Evolutionary conservation across 2,888 invertebrate genomes (phyloP).

Genomic region (Drosophila dives): DNA sequence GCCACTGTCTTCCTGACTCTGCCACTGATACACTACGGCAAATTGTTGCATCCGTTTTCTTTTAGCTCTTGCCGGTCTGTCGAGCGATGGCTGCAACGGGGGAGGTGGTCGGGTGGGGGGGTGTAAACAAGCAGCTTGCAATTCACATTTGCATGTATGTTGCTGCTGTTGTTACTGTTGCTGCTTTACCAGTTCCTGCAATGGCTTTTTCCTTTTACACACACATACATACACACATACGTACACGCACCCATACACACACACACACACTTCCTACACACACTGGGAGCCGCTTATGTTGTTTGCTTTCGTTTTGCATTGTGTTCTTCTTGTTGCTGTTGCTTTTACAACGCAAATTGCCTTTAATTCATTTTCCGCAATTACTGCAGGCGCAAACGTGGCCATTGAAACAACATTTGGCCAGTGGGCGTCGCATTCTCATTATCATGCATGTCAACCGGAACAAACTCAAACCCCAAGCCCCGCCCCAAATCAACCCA

Average conservation of each 20-base stretch:
- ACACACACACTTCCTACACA: slow-evolving; percentile 4
- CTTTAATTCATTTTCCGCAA: slow-evolving; percentile 75
- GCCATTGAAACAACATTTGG: slow-evolving; percentile 19
- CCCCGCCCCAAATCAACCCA: neutral
- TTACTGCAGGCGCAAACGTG: slow-evolving; percentile 54
- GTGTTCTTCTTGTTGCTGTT: slow-evolving; percentile 44
- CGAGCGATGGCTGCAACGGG: neutral
- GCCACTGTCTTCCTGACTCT: slow-evolving; percentile 31
- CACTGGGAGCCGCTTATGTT: slow-evolving; percentile 56
- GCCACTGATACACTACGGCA: slow-evolving; percentile 62
- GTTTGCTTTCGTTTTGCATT: slow-evolving; percentile 62
- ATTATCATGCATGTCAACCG: slow-evolving; percentile 63
- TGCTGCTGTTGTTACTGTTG: slow-evolving; percentile 23
- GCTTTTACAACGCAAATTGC: slow-evolving; percentile 63
- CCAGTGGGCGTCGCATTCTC: slow-evolving; percentile 44
- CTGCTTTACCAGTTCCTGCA: slow-evolving; percentile 51
- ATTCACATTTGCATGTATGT: slow-evolving; percentile 52
- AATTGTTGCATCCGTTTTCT: slow-evolving; percentile 74
- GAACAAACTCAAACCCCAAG: neutral
- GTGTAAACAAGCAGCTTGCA: slow-evolving; percentile 6
- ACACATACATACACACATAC: slow-evolving; percentile 14
- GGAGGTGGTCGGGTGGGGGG: neutral
- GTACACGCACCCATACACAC: slow-evolving; percentile 23
- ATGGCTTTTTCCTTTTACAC: slow-evolving; percentile 50
- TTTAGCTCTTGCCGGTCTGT: slow-evolving; percentile 42